Percentiles rank a stretch among this genome's conserved stretches.
Conservation (phyloP, 2,888 invertebrate species). For the Spilosoma lubricipeda region DNA sequence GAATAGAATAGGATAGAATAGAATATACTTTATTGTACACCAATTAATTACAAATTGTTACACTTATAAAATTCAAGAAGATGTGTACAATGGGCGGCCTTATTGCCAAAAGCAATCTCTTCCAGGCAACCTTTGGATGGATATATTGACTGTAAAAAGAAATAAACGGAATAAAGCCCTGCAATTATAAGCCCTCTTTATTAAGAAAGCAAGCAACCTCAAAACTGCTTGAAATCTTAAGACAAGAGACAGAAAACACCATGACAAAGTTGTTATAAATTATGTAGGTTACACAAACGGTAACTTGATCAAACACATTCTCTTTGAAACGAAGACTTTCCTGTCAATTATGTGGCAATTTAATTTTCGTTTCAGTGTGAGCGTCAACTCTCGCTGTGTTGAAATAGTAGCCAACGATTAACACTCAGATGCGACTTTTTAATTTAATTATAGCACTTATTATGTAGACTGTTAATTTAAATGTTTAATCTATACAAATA, state of each 20-base stretch:
- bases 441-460: background rate
- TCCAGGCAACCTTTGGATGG: too few species aligned
- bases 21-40: too few species aligned
- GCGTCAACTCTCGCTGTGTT: conserved; percentile 54
- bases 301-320: conserved; percentile 36
- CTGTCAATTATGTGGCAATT: conserved; percentile 71
- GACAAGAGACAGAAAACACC: conserved; percentile 8
- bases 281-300: conserved; percentile 27
- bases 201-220: background rate
- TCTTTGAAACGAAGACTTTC: conserved; percentile 59
- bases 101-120: too few species aligned
- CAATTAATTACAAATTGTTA: too few species aligned
- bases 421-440: conserved; percentile 18
- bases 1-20: too few species aligned
- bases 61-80: too few species aligned
- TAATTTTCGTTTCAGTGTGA: conserved; percentile 66
- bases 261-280: conserved; percentile 26
- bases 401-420: conserved; percentile 51
- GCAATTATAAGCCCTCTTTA: too few species aligned
- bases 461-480: too few species aligned
- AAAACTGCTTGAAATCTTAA: conserved; percentile 10
- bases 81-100: too few species aligned
- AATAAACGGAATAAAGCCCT: too few species aligned
- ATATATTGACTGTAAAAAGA: too few species aligned
- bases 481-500: too few species aligned